phyloP scores from a whole-genome alignment of 2,113 vertebrate genomes.

The Cyanistes caeruleus region DNA sequence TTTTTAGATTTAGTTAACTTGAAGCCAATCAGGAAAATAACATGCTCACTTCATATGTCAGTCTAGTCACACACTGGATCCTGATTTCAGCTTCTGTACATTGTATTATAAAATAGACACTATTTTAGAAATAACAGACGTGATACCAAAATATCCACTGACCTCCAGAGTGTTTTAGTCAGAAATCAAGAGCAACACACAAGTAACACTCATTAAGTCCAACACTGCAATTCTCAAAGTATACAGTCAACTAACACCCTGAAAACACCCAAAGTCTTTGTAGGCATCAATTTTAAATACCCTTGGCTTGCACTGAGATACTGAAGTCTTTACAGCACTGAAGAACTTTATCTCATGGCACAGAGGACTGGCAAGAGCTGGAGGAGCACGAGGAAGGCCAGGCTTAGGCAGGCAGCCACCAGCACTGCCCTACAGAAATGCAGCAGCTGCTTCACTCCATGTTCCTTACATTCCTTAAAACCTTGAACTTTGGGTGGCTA shows the following conservation, averaged over 20 bases:
- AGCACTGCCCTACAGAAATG: accelerated
- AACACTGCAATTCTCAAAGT: neutral
- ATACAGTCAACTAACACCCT: neutral
- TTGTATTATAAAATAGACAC: neutral
- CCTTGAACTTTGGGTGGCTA: neutral
- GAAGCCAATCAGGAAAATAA: neutral
- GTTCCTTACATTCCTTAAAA: neutral
- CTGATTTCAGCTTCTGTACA: neutral
- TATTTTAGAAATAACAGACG: neutral
- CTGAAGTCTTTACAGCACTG: neutral
- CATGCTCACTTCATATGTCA: neutral
- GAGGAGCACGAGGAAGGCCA: accelerated
- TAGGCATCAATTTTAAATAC: neutral
- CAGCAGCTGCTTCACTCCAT: neutral
- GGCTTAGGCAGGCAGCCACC: neutral
- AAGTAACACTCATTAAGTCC: neutral
- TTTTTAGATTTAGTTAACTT: neutral
- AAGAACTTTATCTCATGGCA: neutral
- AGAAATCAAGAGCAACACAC: neutral
- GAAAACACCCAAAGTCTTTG: neutral
- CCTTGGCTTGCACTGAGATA: neutral
- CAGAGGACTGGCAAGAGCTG: neutral
- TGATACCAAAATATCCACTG: neutral
- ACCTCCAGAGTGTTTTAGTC: neutral
- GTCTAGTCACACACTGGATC: neutral